phyloP scores from a whole-genome alignment of 1,140 invertebrate species.

The Drosophila cardini region DNA sequence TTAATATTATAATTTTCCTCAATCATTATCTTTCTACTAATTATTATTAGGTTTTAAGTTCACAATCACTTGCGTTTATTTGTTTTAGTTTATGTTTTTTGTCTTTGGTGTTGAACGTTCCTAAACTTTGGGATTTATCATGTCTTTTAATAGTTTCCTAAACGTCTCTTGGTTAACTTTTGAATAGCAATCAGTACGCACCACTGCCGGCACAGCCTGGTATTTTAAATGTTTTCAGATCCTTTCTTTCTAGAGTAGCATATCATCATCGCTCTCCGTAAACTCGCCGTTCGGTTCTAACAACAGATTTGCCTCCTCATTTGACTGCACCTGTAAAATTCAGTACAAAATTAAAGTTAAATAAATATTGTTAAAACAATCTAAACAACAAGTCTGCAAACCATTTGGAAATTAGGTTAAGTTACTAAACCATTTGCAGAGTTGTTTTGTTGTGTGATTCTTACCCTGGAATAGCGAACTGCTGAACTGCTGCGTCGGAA shows the following conservation, averaged over 20 bases:
- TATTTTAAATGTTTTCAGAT: not conserved
- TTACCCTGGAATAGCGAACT: slow-evolving; percentile 77
- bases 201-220: slow-evolving; percentile 27
- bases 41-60: slow-evolving; percentile 17
- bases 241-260: slow-evolving; percentile 70
- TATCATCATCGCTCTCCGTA: slow-evolving; percentile 81
- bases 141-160: slow-evolving; percentile 42
- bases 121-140: slow-evolving; percentile 47
- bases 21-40: slow-evolving; percentile 5
- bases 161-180: slow-evolving; percentile 32
- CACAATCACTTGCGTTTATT: slow-evolving; percentile 63
- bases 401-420: too few species aligned
- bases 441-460: not conserved
- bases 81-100: slow-evolving; percentile 38
- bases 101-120: slow-evolving; percentile 73
- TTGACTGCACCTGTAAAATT: slow-evolving; percentile 68
- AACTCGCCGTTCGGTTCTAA: slow-evolving; percentile 80
- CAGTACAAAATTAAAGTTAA: not conserved
- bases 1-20: slow-evolving; percentile 36
- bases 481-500: slow-evolving; percentile 71
- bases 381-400: too few species aligned
- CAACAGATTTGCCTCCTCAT: slow-evolving; percentile 80
- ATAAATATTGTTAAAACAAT: too few species aligned
- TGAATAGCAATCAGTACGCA: slow-evolving; percentile 54
- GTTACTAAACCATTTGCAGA: not conserved